Base-by-base conservation (phyloP, 2,113 vertebrate genomes). In the Polypterus bichir region DNA sequence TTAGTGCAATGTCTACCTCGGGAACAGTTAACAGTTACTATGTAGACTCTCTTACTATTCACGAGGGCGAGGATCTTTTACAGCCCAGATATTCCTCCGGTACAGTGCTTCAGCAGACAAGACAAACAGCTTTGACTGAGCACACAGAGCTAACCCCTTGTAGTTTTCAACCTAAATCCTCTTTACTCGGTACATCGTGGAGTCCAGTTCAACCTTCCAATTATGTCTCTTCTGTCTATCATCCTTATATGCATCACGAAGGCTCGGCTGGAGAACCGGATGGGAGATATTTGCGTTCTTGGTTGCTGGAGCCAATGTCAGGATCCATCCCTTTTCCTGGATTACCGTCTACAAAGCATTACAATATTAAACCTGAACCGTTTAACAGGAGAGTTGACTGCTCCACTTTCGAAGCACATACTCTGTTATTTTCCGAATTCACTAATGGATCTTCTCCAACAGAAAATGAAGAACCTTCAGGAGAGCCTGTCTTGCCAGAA, bases 321-420 rank as follows among this genome's bases (percentile, higher is more conserved):
- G 91, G 91, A 68, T 90, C 93, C 68, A 76, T 98, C 79, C 90
- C 93, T 75, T 89, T 97, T 82, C 86, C 92, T 70, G 94, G 91
- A 87, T 89, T 96, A 81, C 84, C 92, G 72, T 83, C 94, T 73
- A 75, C 87, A 79, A 86, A 90, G 84, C 91, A 92, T 71, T 94
- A 96, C 68, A 93, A 92, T 77, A 87, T 96, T 88, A 99, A 97
- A 86, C 90, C 91, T 62, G 93, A 98, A 81, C 93, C 94, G 54
- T 80, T 91, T 72, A 70, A 90, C 77, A 90, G 90, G 59, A 88
- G 84, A 76, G 88, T 85, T 74, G 78, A 83, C 81, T 86, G 85
- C 54, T 89, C 89, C 74, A 88, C 91, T 81, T 86, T 93, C 83
- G 92, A 92, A 82, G 84, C 91, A 60, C 91, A 91, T 86, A 88